phyloP scores from a whole-genome alignment of 2,797 vertebrate species.

The Pseudochirops corinnae region DNA sequence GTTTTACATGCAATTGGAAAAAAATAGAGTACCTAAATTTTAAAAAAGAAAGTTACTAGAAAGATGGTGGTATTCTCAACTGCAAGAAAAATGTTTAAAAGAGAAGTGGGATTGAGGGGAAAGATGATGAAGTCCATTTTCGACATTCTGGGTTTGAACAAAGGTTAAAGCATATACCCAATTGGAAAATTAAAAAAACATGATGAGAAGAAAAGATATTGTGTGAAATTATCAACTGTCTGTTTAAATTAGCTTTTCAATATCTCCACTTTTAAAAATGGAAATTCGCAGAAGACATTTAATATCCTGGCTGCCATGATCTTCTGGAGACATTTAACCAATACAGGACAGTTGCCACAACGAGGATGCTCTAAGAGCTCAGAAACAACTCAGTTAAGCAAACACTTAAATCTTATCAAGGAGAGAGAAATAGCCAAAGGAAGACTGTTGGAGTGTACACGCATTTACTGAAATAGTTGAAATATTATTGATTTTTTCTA shows the following conservation, averaged over 20 bases:
- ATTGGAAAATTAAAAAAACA: too few species aligned
- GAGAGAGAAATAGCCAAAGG: neutral
- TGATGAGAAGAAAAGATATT: too few species aligned
- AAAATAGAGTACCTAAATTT: too few species aligned
- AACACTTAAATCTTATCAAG: neutral
- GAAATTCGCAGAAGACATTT: neutral
- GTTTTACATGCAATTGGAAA: too few species aligned
- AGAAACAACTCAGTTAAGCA: neutral
- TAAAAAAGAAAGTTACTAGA: too few species aligned
- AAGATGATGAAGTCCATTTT: too few species aligned
- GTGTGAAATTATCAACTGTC: too few species aligned
- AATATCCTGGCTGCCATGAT: neutral
- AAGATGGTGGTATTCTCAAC: too few species aligned
- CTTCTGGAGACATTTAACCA: neutral
- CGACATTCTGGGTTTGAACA: too few species aligned
- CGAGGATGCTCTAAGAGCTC: neutral
- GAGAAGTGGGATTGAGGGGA: too few species aligned
- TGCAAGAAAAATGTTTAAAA: too few species aligned
- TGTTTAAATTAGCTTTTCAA: neutral
- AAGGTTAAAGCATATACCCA: too few species aligned
- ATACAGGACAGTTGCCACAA: neutral
- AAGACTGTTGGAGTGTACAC: neutral
- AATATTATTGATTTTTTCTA: neutral
- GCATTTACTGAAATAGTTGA: neutral
- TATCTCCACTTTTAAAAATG: neutral